Conservation (phyloP, 1,140 invertebrate species). For the Condylostylus longicornis region DNA sequence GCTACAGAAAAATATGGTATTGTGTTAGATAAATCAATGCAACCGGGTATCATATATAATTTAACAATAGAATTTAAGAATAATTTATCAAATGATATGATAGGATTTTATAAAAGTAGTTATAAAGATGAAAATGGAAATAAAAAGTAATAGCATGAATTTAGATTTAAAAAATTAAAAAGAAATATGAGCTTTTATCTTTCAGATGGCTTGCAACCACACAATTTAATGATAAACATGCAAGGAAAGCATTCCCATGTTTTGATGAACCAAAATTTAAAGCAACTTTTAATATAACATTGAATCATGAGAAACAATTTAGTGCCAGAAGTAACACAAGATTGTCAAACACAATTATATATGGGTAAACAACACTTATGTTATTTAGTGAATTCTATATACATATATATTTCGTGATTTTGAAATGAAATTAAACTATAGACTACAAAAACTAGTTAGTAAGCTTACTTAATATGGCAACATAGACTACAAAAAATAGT, state of each 20-base stretch:
- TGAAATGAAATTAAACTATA: background rate
- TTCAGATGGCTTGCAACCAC: constrained; percentile 51
- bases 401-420: background rate
- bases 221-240: constrained; percentile 71
- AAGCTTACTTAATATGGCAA: background rate
- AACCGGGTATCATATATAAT: constrained; percentile 5
- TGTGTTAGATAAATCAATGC: constrained; percentile 7
- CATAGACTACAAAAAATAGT: too few species aligned
- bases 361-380: constrained; percentile 9
- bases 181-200: background rate
- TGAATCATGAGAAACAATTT: constrained; percentile 41
- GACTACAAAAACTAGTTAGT: background rate
- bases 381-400: background rate
- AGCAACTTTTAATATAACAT: constrained; percentile 52
- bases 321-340: constrained; percentile 38
- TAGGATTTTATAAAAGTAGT: constrained; percentile 41
- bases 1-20: constrained; percentile 17
- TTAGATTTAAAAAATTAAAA: constrained; percentile 11
- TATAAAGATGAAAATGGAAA: constrained; percentile 29
- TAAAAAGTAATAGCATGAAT: constrained; percentile 22
- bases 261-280: constrained; percentile 83
- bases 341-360: constrained; percentile 5
- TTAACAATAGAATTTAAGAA: constrained; percentile 31
- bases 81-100: constrained; percentile 32
- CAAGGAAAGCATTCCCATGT: constrained; percentile 74